Percentiles rank a stretch among this genome's conserved stretches.
Evolutionary conservation across 2,888 invertebrate genomes (phyloP).

Genomic region (Hypomecis atomaria): DNA sequence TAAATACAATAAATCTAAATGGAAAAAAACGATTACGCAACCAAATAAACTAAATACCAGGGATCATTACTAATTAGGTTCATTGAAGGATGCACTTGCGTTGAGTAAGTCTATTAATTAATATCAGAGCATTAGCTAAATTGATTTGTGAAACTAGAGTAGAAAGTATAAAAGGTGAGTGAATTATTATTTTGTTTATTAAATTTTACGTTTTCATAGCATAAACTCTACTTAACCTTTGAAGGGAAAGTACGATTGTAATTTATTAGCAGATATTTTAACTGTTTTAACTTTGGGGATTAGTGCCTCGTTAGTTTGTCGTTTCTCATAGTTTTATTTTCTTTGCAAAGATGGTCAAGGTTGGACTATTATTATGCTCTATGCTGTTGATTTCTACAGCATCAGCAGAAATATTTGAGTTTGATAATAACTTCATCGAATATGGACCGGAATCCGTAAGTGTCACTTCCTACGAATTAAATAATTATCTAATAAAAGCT

Average conservation of each 20-base stretch:
- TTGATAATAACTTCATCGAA: conserved; percentile 51
- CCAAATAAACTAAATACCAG: conserved; percentile 21
- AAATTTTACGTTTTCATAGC: no score
- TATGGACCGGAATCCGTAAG: conserved; percentile 49
- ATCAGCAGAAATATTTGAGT: conserved; percentile 40
- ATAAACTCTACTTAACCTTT: no score
- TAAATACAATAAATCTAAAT: conserved; percentile 3
- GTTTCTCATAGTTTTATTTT: not conserved
- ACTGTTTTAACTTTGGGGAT: no score
- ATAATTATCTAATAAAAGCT: no score
- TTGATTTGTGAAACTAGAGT: conserved; percentile 7
- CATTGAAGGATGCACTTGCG: conserved; percentile 10
- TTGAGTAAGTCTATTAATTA: conserved; percentile 26
- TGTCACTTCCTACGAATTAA: conserved; percentile 2
- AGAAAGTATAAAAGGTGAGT: not conserved
- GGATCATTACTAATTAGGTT: no score
- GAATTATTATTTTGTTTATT: not conserved
- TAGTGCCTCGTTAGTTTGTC: no score
- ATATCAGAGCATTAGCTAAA: conserved; percentile 3
- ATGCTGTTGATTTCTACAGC: conserved; percentile 39
- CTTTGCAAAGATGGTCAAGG: conserved; percentile 35
- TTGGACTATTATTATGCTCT: conserved; percentile 24
- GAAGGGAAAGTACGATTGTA: no score
- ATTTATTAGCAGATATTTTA: no score
- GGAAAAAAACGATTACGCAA: conserved; percentile 22